Conservation (phyloP, 2,797 vertebrate species). For the Falco cherrug region DNA sequence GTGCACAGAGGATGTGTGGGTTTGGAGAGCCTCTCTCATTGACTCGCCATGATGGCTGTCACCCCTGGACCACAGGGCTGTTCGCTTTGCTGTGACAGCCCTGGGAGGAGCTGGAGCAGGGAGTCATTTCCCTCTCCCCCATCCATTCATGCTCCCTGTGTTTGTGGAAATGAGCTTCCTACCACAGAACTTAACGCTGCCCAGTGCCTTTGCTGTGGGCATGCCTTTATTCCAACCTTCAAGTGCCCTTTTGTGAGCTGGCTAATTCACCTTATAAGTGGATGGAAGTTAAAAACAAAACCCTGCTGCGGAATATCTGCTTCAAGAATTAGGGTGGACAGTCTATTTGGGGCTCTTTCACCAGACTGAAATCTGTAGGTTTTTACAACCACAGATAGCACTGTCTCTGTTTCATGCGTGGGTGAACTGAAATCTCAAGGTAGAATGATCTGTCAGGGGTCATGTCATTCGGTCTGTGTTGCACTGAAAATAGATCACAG, state of each 20-base stretch:
- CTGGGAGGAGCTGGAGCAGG: background rate
- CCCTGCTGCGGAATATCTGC: background rate
- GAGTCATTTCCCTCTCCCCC: background rate
- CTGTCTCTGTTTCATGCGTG: background rate
- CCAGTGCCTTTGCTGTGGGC: background rate
- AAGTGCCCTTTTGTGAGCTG: background rate
- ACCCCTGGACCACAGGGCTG: background rate
- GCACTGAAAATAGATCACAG: background rate
- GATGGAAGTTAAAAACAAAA: background rate
- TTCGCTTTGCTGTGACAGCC: background rate
- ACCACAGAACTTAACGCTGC: background rate
- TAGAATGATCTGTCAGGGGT: background rate
- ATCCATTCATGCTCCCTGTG: fast-evolving
- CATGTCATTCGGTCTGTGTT: background rate
- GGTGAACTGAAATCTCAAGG: background rate
- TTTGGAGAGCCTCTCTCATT: background rate
- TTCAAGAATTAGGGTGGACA: background rate
- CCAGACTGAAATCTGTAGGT: background rate
- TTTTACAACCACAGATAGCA: background rate
- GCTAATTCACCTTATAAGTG: background rate
- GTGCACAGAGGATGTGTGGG: background rate
- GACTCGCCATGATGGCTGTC: background rate
- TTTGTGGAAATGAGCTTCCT: background rate
- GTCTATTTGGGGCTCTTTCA: background rate
- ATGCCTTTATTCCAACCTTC: background rate